Base-by-base conservation (phyloP, 2,888 invertebrate species). In the Poecilobothrus nobilitatus region DNA sequence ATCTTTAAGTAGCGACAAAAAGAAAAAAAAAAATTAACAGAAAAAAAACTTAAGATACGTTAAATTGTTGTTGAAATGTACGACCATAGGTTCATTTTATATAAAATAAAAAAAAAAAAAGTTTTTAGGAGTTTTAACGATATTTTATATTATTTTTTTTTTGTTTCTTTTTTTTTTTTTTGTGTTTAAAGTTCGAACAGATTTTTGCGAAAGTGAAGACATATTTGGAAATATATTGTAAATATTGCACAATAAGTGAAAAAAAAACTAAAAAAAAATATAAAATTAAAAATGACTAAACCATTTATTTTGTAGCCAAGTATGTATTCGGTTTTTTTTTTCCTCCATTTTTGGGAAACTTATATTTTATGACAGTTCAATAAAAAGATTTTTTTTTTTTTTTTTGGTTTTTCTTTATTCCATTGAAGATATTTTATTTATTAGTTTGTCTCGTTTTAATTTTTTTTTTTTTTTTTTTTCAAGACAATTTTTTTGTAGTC, bases 331-430 rank as follows among this genome's bases (percentile, higher is more conserved):
- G 44, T 44, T 44, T 53, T 18, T 53, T 53, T 53, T 53, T 53
- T 18, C 6, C n/a, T n/a, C n/a, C n/a, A n/a, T 53, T 53, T 53
- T 53, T n/a, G 53, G n/a, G 44, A 53, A 53, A 53, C 53, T 53
- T 53, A 53, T 53, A 53, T 53, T 53, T 53, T 53, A 53, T 53
- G 53, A 53, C 53, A 53, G 53, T 53, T 53, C 53, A 53, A 53
- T 53, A 53, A 53, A 53, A 2, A n/a, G 9, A 15, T 53, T 12
- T 18, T 53, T 53, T 9, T 53, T 53, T 2, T 53, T 53, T 9
- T 18, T 53, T 8, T 53, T 41, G 9, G 41, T 41, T 9, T 41
- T 53, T 53, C 18, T 53, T 53, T 53, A 15, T 53, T 6, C 53
- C 18, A 53, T 53, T 53, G 53, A 53, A 53, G n/a, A 53, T 12